Percentiles rank a stretch among this genome's conserved stretches.
These are phyloP conservation scores for Corythornis vintsioides DNA, from an alignment of 2,113 vertebrate species.

Conservation along the genomic window DNA sequence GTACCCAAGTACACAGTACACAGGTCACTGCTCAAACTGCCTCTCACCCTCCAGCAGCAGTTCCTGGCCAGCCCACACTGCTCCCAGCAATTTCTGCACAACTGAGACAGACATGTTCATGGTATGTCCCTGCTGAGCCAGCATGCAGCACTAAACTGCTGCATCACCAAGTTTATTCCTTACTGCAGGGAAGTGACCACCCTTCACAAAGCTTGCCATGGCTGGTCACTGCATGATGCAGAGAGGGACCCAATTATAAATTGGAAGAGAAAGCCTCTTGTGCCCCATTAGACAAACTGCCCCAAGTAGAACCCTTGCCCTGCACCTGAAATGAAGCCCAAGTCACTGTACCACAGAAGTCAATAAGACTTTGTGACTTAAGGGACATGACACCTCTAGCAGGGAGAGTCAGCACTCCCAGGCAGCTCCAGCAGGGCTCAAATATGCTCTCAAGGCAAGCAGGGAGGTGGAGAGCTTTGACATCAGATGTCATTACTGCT, in stretches of 20 bases:
- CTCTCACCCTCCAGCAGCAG: neutral
- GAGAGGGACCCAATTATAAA: neutral
- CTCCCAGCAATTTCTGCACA: neutral
- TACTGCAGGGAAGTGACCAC: neutral
- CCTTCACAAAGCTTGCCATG: neutral
- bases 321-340: neutral
- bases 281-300: neutral
- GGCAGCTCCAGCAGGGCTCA: neutral
- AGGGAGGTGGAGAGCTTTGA: neutral
- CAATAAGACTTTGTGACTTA: neutral
- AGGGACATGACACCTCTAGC: neutral
- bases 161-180: neutral
- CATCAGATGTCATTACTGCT: neutral
- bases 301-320: neutral
- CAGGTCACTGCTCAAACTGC: neutral
- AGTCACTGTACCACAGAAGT: neutral
- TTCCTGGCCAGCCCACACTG: neutral
- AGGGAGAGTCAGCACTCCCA: neutral
- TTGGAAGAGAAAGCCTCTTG: neutral
- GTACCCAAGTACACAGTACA: no score
- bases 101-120: neutral
- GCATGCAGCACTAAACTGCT: neutral
- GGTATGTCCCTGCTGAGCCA: neutral
- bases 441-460: neutral
- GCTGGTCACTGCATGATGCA: neutral